Evolutionary conservation across 2,113 vertebrate species (phyloP), one percentile per base, ranked within the genome.

Genomic region (Oplegnathus fasciatus): DNA sequence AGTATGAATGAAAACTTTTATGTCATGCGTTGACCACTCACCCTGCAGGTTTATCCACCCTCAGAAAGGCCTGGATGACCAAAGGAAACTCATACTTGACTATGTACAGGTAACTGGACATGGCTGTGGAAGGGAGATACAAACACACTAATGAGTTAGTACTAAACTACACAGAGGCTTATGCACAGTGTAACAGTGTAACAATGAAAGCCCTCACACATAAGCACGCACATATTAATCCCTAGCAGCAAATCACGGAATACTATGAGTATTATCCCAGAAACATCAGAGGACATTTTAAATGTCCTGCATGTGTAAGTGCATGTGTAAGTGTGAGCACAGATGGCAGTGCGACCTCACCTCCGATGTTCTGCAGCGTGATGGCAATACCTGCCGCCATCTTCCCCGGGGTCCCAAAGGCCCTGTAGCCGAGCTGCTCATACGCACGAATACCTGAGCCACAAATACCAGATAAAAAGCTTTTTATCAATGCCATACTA

Each of bases 31-130:
- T 44, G n/a, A 44, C 5, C 62, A 91, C 95, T 95, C 83, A 96
- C 95, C 94, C 94, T 78, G 93, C 91, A 73, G 94, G 92, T 0
- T 92, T 91, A 70, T 95, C 94, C 85, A 94, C 92, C 69, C 14
- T 94, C 72, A 96, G 91, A 87, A 96, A 96, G 67, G 96, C 96
- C 77, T 97, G 97, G 90, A 99, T 97, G 93, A 98, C 98, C 92
- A 97, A 93, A 65, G 98, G 98, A 67, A 99, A 96, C 91, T 99
- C 98, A 84, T 97, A 98, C 95, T 98, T 99, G 34, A 99, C 97
- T 80, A 99, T 99, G 93, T 98, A 99, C 87, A 99, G 96, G 94
- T 99, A 99, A 93, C 97, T 98, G 95, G 98, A 95, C 96, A 99
- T 99, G 78, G 97, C 98, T 99, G 94, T 73, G 66, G 73, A 84